Conservation (phyloP, 1,140 invertebrate genomes). For the Diorhabda elongata region DNA sequence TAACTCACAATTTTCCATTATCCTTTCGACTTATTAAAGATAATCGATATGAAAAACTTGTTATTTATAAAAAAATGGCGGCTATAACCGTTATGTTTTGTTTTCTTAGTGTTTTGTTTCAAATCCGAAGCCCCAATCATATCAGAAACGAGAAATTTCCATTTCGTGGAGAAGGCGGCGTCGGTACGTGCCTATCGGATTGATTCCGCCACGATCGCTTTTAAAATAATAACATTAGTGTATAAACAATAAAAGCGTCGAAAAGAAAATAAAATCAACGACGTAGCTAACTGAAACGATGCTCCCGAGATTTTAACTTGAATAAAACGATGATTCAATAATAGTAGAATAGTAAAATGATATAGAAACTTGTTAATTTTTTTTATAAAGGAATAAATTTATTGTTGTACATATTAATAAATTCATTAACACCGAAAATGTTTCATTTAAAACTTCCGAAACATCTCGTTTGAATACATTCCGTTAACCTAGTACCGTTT, state of each 20-base stretch:
- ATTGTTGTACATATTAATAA: too few species aligned
- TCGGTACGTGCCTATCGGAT: slow-evolving; percentile 26
- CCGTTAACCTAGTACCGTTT: too few species aligned
- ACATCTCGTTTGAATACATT: too few species aligned
- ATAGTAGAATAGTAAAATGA: too few species aligned
- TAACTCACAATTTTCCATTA: too few species aligned
- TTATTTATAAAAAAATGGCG: background rate
- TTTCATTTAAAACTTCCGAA: too few species aligned
- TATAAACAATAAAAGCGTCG: slow-evolving; percentile 43
- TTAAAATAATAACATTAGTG: slow-evolving; percentile 47
- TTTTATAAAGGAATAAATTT: too few species aligned
- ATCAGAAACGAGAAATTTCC: slow-evolving; percentile 11
- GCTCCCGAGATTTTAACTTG: background rate
- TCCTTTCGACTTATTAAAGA: too few species aligned
- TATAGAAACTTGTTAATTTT: too few species aligned
- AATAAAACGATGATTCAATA: too few species aligned
- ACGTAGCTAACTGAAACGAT: background rate
- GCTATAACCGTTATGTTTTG: background rate
- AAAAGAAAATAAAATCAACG: slow-evolving; percentile 37
- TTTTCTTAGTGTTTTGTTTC: background rate
- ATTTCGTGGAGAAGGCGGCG: slow-evolving; percentile 22
- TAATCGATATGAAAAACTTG: too few species aligned
- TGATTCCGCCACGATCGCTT: slow-evolving; percentile 33
- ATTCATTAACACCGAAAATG: too few species aligned
- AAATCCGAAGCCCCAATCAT: slow-evolving; percentile 8